Evolutionary conservation across 2,888 invertebrate species (phyloP).

Genomic region (Rhimphoctona megacephalus): DNA sequence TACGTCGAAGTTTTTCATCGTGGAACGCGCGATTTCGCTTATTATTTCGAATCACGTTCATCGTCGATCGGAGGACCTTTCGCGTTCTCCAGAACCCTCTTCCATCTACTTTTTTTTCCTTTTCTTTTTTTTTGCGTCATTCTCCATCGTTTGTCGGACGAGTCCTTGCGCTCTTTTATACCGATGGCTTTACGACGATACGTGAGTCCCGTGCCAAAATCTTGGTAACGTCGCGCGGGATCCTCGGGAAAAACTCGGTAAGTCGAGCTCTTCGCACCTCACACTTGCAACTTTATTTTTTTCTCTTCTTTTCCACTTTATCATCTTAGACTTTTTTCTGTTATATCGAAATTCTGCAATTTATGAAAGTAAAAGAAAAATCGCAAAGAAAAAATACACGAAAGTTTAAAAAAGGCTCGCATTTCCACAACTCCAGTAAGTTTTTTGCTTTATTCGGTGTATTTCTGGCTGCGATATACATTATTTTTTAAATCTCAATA

Average conservation of each 20-base stretch:
- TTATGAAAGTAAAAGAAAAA: background rate
- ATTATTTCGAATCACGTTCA: constrained; percentile 62
- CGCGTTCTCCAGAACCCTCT: constrained; percentile 27
- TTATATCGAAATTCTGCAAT: background rate
- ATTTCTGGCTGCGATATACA: too few species aligned
- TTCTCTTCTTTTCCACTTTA: background rate
- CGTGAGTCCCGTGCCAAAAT: constrained; percentile 68
- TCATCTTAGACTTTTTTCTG: constrained; percentile 6
- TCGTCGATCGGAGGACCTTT: constrained; percentile 59
- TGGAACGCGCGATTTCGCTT: constrained; percentile 35
- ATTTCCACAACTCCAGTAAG: too few species aligned
- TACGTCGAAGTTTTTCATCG: constrained; percentile 9
- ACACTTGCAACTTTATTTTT: constrained; percentile 16
- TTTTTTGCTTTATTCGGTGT: too few species aligned
- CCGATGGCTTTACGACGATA: constrained; percentile 70
- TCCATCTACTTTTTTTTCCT: background rate
- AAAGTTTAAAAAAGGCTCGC: background rate
- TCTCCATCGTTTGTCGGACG: constrained; percentile 44
- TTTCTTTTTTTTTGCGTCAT: constrained; percentile 9
- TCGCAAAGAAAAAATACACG: background rate
- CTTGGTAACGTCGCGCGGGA: constrained; percentile 49
- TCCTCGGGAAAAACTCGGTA: constrained; percentile 61
- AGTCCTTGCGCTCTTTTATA: constrained; percentile 34
- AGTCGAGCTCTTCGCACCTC: constrained; percentile 38
- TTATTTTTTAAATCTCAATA: too few species aligned